Conservation (phyloP, 2,888 invertebrate genomes). For the Dysmachus trigonus region DNA sequence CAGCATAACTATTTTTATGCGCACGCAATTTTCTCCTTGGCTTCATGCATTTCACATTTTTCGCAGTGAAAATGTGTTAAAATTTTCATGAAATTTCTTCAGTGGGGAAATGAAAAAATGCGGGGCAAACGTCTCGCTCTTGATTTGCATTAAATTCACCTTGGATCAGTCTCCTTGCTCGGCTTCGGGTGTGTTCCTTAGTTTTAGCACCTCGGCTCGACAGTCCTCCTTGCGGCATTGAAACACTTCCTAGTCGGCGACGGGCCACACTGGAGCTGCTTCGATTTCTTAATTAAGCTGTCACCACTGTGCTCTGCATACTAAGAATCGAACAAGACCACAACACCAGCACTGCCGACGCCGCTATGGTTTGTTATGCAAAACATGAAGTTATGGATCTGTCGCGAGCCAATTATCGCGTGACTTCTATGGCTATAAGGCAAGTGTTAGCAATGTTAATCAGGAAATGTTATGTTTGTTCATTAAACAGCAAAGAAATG, state of each 20-base stretch:
- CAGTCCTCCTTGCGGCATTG: not conserved
- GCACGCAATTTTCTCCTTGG: conserved; percentile 2
- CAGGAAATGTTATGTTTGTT: not conserved
- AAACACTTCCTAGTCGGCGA: not conserved
- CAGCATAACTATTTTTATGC: not conserved
- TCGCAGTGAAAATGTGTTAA: not conserved
- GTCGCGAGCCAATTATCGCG: conserved; percentile 1
- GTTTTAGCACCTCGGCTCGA: not conserved
- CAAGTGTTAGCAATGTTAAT: not conserved
- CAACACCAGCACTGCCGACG: not conserved
- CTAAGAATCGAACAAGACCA: not conserved
- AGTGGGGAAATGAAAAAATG: not conserved
- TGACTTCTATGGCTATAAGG: not conserved
- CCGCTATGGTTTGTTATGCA: not conserved
- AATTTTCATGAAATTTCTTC: not conserved
- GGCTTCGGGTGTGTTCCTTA: not conserved
- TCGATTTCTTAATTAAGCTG: conserved; percentile 12
- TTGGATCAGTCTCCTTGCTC: not conserved
- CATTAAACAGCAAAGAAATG: not conserved
- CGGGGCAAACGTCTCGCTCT: not conserved
- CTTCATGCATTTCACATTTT: conserved; percentile 1
- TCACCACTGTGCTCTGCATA: not conserved
- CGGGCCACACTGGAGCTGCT: not conserved
- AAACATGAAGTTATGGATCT: conserved; percentile 18
- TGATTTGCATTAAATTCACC: not conserved